phyloP scores from a whole-genome alignment of 2,113 vertebrate species.

The Nesogale talazaci region DNA sequence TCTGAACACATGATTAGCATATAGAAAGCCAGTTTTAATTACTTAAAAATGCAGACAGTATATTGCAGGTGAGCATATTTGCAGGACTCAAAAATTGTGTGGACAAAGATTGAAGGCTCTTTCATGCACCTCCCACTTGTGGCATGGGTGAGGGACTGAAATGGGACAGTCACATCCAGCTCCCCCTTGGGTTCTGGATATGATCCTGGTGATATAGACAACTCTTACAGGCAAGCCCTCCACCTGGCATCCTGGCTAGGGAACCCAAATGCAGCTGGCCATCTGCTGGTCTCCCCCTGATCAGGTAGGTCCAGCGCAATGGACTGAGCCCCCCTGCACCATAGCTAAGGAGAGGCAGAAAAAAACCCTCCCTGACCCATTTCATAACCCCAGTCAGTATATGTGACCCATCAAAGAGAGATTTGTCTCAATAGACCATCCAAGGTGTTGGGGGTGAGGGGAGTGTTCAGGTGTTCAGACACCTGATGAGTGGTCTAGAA shows the following conservation, averaged over 20 bases:
- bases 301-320: neutral
- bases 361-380: neutral
- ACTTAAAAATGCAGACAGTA: neutral
- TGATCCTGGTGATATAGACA: neutral
- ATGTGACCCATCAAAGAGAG: neutral
- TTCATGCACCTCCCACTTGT: neutral
- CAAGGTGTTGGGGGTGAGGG: neutral
- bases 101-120: neutral
- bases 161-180: neutral
- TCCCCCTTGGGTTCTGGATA: neutral
- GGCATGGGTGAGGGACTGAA: neutral
- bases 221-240: neutral
- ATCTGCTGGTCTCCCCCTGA: neutral
- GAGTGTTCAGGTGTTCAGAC: neutral
- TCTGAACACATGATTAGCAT: neutral
- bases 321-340: neutral
- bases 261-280: neutral
- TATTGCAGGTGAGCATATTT: neutral
- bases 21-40: neutral
- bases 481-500: neutral
- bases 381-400: neutral
- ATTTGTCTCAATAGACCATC: neutral
- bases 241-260: neutral
- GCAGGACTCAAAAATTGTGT: neutral
- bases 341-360: neutral